Evolutionary conservation across 2,113 vertebrate species (phyloP).

Genomic region (Sprattus sprattus): DNA sequence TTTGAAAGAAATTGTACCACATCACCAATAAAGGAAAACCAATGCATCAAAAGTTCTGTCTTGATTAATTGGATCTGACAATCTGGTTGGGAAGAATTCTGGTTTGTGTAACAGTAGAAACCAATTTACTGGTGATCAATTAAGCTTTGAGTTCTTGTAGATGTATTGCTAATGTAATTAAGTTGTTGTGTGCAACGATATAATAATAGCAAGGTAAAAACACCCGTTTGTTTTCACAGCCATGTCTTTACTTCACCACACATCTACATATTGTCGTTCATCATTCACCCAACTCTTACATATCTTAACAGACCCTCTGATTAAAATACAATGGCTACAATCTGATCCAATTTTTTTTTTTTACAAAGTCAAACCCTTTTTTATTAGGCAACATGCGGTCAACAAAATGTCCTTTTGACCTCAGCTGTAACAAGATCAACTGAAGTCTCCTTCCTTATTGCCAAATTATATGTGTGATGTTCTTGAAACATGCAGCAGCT

Average conservation of each 20-base stretch:
- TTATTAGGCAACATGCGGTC: neutral
- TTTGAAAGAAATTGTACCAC: conserved; percentile 59
- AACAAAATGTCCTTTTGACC: neutral
- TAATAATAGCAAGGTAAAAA: neutral
- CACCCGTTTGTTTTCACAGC: neutral
- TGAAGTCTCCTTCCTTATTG: neutral
- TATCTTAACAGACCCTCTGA: neutral
- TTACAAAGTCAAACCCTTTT: neutral
- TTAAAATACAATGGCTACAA: neutral
- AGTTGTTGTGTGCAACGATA: neutral
- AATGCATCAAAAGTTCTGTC: conserved; percentile 41
- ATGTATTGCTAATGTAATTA: neutral
- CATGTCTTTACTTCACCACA: neutral
- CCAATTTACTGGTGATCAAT: neutral
- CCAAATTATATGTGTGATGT: neutral
- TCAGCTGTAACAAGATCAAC: neutral
- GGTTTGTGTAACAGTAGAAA: neutral
- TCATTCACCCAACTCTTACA: neutral
- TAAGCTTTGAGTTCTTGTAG: neutral
- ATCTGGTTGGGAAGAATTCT: neutral
- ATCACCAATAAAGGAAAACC: conserved; percentile 64
- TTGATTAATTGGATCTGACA: neutral
- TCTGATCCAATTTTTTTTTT: neutral
- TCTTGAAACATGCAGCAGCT: neutral
- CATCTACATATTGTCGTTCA: neutral